These are phyloP conservation scores for Macrobrachium nipponense DNA, from an alignment of 1,140 invertebrate species.

Conservation along the genomic window DNA sequence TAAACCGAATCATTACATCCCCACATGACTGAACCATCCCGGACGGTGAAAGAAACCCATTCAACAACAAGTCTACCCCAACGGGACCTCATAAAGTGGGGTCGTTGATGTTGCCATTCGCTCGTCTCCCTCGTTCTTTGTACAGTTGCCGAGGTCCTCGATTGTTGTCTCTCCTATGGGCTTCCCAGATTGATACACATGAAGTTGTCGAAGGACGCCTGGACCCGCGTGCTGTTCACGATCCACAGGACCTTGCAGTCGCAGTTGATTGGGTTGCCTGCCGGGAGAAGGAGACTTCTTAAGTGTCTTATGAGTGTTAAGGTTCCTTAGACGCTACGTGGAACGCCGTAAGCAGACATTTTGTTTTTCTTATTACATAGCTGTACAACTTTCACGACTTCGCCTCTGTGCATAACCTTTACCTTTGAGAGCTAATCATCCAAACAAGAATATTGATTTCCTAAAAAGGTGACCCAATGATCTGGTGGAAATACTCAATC, in stretches of 20 bases:
- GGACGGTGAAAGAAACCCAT: too few species aligned
- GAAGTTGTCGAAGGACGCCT: slow-evolving; percentile 14
- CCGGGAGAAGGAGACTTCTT: not conserved
- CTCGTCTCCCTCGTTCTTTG: not conserved
- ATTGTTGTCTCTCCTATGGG: not conserved
- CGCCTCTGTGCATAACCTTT: too few species aligned
- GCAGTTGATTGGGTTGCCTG: slow-evolving; percentile 8
- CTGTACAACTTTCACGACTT: too few species aligned
- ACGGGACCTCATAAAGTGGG: too few species aligned
- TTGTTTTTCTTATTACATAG: too few species aligned
- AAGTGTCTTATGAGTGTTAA: not conserved
- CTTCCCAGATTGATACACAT: not conserved
- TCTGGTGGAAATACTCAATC: not conserved
- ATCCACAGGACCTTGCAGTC: slow-evolving; percentile 25
- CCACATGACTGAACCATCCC: too few species aligned
- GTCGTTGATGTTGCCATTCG: too few species aligned
- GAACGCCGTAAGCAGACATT: too few species aligned
- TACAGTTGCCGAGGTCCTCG: slow-evolving; percentile 22
- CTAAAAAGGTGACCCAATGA: not conserved
- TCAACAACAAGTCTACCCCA: too few species aligned
- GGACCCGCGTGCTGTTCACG: not conserved
- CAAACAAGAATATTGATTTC: not conserved
- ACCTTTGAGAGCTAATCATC: not conserved
- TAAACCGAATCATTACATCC: too few species aligned
- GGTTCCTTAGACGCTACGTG: not conserved